Percentiles rank a stretch among this genome's conserved stretches.
These are phyloP conservation scores for Heliconius himera DNA, from an alignment of 1,140 invertebrate species.

Conservation along the genomic window DNA sequence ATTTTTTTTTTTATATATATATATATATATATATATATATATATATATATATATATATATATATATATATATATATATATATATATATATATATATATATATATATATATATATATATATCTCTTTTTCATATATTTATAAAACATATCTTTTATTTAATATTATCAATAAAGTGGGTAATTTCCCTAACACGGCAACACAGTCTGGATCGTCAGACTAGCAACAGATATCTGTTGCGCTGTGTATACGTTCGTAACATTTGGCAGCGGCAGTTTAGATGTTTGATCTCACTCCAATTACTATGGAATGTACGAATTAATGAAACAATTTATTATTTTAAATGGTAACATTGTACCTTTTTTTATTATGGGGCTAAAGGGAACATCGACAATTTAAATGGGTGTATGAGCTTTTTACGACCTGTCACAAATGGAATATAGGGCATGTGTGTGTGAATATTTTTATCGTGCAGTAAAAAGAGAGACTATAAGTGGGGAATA, in stretches of 20 bases:
- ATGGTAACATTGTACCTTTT: constrained; percentile 7
- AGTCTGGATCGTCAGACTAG: constrained; percentile 20
- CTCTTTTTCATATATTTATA: no score
- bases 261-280: constrained; percentile 28
- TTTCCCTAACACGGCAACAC: constrained; percentile 5
- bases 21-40: no score
- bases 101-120: no score
- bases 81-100: no score
- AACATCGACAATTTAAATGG: not conserved
- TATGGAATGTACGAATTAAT: constrained; percentile 16
- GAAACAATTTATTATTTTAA: constrained; percentile 14
- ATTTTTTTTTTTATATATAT: no score
- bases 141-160: not conserved
- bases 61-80: no score
- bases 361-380: not conserved
- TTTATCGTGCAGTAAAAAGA: not conserved
- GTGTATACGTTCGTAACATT: constrained; percentile 26
- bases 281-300: constrained; percentile 22
- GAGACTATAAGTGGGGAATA: no score
- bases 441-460: not conserved
- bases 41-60: no score
- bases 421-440: not conserved
- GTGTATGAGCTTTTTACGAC: not conserved
- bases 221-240: constrained; percentile 35
- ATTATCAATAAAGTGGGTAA: not conserved